Evolutionary conservation across 2,888 invertebrate species (phyloP).

Genomic region (Lasioglossum calceatum): DNA sequence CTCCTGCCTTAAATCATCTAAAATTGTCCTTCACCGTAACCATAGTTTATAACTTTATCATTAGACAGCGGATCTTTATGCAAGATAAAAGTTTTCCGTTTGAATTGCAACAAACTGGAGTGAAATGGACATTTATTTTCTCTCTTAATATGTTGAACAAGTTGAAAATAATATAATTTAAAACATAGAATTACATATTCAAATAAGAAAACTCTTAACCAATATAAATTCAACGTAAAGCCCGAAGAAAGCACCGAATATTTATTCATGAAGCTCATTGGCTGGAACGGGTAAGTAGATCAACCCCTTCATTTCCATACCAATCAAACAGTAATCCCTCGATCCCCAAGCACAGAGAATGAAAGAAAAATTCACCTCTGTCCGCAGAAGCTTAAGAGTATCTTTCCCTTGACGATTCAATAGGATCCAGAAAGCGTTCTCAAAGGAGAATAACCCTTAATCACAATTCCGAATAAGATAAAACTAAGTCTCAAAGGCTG

Average conservation of each 20-base stretch:
- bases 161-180: no score
- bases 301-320: background rate
- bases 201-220: background rate
- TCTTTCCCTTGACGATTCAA: fast-evolving
- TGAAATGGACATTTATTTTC: no score
- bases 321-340: background rate
- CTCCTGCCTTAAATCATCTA: constrained; percentile 51
- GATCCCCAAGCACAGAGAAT: background rate
- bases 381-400: background rate
- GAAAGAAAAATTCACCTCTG: background rate
- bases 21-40: background rate
- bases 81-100: no score
- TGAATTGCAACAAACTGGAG: no score
- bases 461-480: background rate
- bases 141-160: no score
- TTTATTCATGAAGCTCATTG: background rate
- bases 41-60: background rate
- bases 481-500: background rate
- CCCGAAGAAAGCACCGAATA: background rate
- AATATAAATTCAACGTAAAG: background rate
- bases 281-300: background rate
- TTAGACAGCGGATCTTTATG: no score
- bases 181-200: background rate
- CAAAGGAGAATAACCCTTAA: background rate
- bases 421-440: background rate